Base-by-base conservation (phyloP, 2,797 vertebrate genomes). In the Dendrocincla tyrannina region DNA sequence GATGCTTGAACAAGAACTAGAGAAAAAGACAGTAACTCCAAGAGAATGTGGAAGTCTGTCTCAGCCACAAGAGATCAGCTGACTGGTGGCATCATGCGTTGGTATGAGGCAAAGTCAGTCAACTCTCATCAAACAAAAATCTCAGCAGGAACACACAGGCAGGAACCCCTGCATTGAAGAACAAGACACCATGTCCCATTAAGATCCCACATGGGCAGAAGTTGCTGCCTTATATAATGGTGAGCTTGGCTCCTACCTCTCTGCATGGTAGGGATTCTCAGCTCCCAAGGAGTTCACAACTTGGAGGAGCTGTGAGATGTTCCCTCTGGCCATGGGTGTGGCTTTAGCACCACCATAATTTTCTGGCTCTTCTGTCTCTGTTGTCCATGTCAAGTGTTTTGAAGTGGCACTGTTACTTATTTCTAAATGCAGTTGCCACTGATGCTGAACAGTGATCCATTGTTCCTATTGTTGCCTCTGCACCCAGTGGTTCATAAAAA, bases 381-480 rank as follows among this genome's bases (percentile, higher is more conserved):
- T 79, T 95, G 91, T 95, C 85, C 63, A 19, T 74, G 94, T 86
- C 80, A 94, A 91, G 41, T 3, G 2, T 95, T 96, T 97, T 96
- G 91, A 96, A 96, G 94, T 88, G 92, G 88, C 85, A 96, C 55
- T 93, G 92, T 88, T 95, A 93, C 94, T 95, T 96, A 95, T 96
- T 96, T 95, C 91, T 90, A 93, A 86, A 79, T 11, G 24, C 95
- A 96, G 88, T 96, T 91, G 94, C 89, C 95, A 95, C 87, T 96
- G 96, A 96, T 72, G 94, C 91, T 96, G 95, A 96, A 93, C 94
- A 96, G 95, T 69, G 89, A 96, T 88, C 94, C 92, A 95, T 96
- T 96, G 94, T 96, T 96, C 94, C 92, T 94, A 91, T 96, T 95
- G 95, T 92, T 93, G 77, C 83, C 95, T 93, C 95, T 30, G 2